Evolutionary conservation across 2,888 invertebrate species (phyloP).

Genomic region (Meliscaeva auricollis): DNA sequence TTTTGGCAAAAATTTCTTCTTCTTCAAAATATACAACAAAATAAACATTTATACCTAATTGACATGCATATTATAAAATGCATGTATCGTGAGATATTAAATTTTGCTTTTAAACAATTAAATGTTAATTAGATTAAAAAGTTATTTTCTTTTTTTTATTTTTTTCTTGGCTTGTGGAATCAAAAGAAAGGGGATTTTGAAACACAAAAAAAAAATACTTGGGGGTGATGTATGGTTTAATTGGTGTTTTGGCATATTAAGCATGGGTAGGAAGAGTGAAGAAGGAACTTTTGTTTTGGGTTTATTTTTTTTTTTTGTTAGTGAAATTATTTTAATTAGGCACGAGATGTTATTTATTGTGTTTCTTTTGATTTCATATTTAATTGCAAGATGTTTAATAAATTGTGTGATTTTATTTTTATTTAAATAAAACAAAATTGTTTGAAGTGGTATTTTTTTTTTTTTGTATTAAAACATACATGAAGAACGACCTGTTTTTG

Average conservation of each 20-base stretch:
- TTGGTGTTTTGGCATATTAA: constrained; percentile 54
- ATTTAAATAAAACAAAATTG: background rate
- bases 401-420: constrained; percentile 33
- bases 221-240: constrained; percentile 71
- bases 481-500: constrained; percentile 36
- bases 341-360: constrained; percentile 45
- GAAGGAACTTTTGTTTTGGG: background rate
- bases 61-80: constrained; percentile 49
- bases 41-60: constrained; percentile 45
- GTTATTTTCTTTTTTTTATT: constrained; percentile 8
- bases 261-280: background rate
- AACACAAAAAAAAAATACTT: constrained; percentile 27
- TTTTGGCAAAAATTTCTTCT: constrained; percentile 31
- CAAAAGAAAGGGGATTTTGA: background rate
- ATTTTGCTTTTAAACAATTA: constrained; percentile 61
- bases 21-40: constrained; percentile 10
- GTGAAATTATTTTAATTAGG: constrained; percentile 67
- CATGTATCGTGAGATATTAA: constrained; percentile 43
- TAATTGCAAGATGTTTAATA: constrained; percentile 45
- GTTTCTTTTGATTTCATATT: constrained; percentile 38
- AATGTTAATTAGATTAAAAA: constrained; percentile 69
- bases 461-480: background rate
- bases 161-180: background rate
- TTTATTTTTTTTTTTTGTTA: background rate
- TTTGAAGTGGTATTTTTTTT: constrained; percentile 11